Base-by-base conservation (phyloP, 1,140 invertebrate species). In the Meloidogyne floridensis region DNA sequence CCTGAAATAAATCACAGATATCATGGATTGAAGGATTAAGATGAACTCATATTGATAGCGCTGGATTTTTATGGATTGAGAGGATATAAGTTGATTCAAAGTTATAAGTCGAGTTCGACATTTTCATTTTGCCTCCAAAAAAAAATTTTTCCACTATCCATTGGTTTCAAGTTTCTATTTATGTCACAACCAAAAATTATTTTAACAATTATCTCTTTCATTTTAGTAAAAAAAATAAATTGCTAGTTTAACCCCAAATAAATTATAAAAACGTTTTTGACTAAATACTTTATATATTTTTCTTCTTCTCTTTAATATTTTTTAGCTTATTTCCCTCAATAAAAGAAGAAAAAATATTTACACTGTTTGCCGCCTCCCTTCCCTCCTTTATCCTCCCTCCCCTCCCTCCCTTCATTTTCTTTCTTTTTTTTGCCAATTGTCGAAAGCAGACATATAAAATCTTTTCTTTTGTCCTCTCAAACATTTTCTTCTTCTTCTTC, bases 351-450 rank as follows among this genome's bases (percentile, higher is more conserved):
- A 54, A 54, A 11, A 54, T 10, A 11, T 65, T n/a, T 65, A 65
- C 59, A 65, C 59, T n/a, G 32, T 32, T 65, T 65, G 59, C 59
- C 59, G 59, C 59, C 59, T 65, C 32, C 32, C 32, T 32, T 32
- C 32, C 32, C 32, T 20, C 32, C 32, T 32, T 65, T 65, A n/a
- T 43, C 59, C 32, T 73, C n/a, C 13, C 11, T 51, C 72, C 10
- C 11, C 11, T 51, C 7, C 47, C 7, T 47, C 3, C 4, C 72
- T 18, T 51, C n/a, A 43, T 54, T 75, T 75, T 75, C 20, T 76
- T 54, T 76, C 56, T 76, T 3, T 56, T 18, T 76, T 76, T 54
- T 54, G 75, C 75, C 20, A 53, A 53, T 47, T 59, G 74, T 54
- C 75, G 20, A 56, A 51, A 65, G 75, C 74, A 56, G 75, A 56